These are phyloP conservation scores for Maconellicoccus hirsutus DNA, from an alignment of 1,140 invertebrate species.

Conservation along the genomic window DNA sequence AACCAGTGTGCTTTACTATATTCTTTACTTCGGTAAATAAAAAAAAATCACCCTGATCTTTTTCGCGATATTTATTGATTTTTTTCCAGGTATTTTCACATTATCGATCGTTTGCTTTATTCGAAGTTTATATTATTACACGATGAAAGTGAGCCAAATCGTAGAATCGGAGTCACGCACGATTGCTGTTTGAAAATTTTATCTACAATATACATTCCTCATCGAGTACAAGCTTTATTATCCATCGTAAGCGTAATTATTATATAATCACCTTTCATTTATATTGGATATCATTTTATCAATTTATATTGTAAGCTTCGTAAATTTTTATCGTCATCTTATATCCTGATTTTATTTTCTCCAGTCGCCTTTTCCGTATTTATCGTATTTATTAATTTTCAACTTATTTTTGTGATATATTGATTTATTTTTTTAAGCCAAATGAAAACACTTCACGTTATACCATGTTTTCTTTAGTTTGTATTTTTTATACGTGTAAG, in stretches of 20 bases:
- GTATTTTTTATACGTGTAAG: too few species aligned
- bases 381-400: conserved; percentile 1
- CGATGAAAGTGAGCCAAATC: conserved; percentile 78
- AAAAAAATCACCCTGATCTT: not conserved
- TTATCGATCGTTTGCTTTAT: conserved; percentile 57
- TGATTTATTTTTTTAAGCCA: not conserved
- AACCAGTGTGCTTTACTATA: conserved; percentile 60
- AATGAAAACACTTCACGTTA: not conserved
- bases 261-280: not conserved
- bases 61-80: conserved; percentile 17
- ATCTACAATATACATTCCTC: not conserved
- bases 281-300: not conserved
- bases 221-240: not conserved
- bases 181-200: not conserved
- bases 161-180: conserved; percentile 47
- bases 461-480: not conserved
- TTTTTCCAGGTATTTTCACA: conserved; percentile 52
- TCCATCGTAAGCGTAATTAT: not conserved
- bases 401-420: not conserved
- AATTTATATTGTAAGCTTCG: not conserved
- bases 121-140: conserved; percentile 74
- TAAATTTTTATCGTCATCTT: not conserved
- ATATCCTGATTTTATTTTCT: not conserved
- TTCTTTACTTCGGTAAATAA: conserved; percentile 62
- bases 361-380: not conserved